Evolutionary conservation across 1,140 invertebrate genomes (phyloP).

Genomic region (Drosophila guanche): DNA sequence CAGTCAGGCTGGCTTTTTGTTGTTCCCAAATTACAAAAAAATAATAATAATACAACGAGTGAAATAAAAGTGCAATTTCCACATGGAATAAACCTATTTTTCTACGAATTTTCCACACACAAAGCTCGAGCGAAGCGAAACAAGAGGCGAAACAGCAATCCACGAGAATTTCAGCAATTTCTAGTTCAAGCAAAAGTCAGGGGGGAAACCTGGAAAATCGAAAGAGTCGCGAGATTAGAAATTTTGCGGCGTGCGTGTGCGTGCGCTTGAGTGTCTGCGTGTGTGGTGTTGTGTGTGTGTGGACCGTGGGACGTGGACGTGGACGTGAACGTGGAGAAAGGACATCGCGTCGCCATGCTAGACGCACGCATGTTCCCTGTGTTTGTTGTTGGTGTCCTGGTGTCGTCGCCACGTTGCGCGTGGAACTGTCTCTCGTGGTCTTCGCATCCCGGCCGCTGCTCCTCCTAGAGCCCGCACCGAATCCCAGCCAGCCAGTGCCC

Average conservation of each 20-base stretch:
- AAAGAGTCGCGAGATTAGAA: constrained; percentile 56
- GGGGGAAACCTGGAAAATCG: constrained; percentile 37
- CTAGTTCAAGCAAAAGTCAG: too few relatives aligned
- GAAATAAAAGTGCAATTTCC: constrained; percentile 4
- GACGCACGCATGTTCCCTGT: constrained; percentile 18
- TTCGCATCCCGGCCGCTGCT: constrained; percentile 33
- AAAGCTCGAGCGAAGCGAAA: neutral
- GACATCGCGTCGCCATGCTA: constrained; percentile 64
- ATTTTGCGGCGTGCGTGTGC: constrained; percentile 26
- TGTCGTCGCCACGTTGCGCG: constrained; percentile 59
- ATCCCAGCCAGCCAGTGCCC: constrained; percentile 1
- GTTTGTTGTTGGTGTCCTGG: constrained; percentile 29
- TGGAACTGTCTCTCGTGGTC: constrained; percentile 19
- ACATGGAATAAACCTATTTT: constrained; percentile 2
- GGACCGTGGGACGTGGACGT: too few relatives aligned
- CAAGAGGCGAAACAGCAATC: neutral
- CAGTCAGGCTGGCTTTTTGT: constrained; percentile 74
- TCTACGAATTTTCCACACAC: constrained; percentile 1
- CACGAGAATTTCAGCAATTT: too few relatives aligned
- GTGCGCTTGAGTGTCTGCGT: constrained; percentile 16
- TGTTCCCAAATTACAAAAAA: constrained; percentile 54
- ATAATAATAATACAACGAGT: constrained; percentile 32
- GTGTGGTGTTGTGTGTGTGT: constrained; percentile 2
- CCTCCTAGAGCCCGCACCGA: constrained; percentile 5
- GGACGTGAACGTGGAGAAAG: constrained; percentile 29